phyloP scores from a whole-genome alignment of 2,797 vertebrate species.

The Australoheros facetus region DNA sequence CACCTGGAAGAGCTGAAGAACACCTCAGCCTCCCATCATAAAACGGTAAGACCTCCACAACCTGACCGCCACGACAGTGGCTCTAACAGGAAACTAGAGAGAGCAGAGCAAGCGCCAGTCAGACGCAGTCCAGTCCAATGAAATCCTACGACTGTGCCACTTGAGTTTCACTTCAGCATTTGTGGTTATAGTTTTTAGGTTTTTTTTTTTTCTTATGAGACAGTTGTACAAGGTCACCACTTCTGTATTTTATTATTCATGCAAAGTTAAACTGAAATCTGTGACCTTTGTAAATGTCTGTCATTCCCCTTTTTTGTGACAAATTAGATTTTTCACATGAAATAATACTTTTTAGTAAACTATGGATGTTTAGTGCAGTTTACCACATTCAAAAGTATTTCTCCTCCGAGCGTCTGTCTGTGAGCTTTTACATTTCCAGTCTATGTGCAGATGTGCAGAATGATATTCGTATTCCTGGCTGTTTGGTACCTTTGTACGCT shows the following conservation, averaged over 20 bases:
- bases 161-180: background rate
- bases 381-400: background rate
- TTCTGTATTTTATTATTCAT: background rate
- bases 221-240: background rate
- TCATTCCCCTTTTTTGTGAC: background rate
- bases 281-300: background rate
- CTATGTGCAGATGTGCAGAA: no score
- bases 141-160: background rate
- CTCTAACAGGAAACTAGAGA: background rate
- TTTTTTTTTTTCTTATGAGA: background rate
- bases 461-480: no score
- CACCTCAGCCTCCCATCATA: slow-evolving; percentile 84
- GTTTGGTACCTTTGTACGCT: no score
- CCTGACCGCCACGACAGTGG: background rate
- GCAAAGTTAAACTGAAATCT: background rate
- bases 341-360: no score
- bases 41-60: slow-evolving; percentile 81
- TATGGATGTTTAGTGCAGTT: background rate
- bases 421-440: no score
- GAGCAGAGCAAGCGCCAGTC: background rate
- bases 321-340: background rate
- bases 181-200: background rate
- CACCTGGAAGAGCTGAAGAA: slow-evolving; percentile 88
- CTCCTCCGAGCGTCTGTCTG: no score
- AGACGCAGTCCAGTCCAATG: background rate